Percentiles rank a stretch among this genome's conserved stretches.
Conservation (phyloP, 2,113 vertebrate genomes). For the Rhea pennata region DNA sequence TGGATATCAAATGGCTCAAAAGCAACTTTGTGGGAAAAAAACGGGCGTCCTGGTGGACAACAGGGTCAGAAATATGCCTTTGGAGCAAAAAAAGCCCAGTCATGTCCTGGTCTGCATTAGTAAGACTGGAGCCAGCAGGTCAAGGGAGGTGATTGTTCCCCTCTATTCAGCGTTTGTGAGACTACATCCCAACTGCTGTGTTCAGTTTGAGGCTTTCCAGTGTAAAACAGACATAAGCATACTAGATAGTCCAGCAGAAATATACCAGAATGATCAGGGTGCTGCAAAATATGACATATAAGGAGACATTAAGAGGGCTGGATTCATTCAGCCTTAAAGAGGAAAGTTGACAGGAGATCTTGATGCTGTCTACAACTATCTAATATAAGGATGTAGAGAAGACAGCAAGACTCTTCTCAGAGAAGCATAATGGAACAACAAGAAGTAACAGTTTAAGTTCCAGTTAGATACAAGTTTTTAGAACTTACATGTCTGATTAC, state of each 20-base stretch:
- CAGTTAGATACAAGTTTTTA: neutral
- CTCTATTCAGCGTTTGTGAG: neutral
- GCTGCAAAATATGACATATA: neutral
- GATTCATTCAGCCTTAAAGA: too few relatives aligned
- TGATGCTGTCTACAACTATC: neutral
- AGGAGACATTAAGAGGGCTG: neutral
- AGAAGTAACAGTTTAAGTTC: neutral
- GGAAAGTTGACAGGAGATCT: neutral
- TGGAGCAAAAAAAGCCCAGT: neutral
- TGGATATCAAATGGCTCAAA: neutral
- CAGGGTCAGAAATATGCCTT: neutral
- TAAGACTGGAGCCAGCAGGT: neutral
- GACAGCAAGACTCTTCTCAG: neutral
- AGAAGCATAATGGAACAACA: neutral
- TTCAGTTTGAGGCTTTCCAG: neutral
- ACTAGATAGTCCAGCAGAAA: neutral
- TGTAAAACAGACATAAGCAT: neutral
- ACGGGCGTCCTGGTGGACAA: neutral
- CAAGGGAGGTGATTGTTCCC: neutral
- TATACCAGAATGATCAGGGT: neutral
- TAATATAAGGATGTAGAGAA: neutral
- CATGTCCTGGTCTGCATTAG: neutral
- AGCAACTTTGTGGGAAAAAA: neutral
- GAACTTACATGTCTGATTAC: constrained; percentile 66
- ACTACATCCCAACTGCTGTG: neutral